These are phyloP conservation scores for Macrocentrus cingulum DNA, from an alignment of 1,140 invertebrate genomes.

Conservation along the genomic window DNA sequence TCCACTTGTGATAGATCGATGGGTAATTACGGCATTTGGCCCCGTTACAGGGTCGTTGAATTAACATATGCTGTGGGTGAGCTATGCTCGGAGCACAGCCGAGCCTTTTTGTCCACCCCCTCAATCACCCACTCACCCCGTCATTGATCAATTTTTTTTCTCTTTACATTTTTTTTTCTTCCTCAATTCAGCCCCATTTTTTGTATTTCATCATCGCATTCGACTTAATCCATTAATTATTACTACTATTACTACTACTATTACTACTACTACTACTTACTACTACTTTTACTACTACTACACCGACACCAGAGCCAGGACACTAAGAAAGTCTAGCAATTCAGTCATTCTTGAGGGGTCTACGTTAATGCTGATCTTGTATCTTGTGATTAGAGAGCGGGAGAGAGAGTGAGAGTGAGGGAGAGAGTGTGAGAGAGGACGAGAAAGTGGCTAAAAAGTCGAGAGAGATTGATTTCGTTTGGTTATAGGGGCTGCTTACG, in stretches of 20 bases:
- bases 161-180: constrained; percentile 28
- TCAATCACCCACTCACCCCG: no score
- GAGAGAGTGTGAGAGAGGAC: constrained; percentile 34
- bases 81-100: constrained; percentile 48
- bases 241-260: constrained; percentile 52
- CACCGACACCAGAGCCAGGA: constrained; percentile 59
- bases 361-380: constrained; percentile 49
- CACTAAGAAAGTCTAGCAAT: constrained; percentile 47
- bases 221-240: constrained; percentile 50
- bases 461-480: constrained; percentile 47
- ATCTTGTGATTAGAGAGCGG: constrained; percentile 7
- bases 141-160: constrained; percentile 41
- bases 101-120: constrained; percentile 43
- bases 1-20: no score
- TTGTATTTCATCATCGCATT: constrained; percentile 42
- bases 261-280: constrained; percentile 51
- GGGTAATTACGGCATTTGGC: constrained; percentile 39
- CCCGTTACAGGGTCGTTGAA: constrained; percentile 44
- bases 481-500: constrained; percentile 56
- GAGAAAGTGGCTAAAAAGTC: constrained; percentile 45
- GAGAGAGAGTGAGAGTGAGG: constrained; percentile 43
- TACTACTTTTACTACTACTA: constrained; percentile 52
- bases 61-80: constrained; percentile 47
- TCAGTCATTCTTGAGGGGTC: constrained; percentile 46
- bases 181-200: constrained; percentile 6